Percentiles rank a stretch among this genome's conserved stretches.
Conservation (phyloP, 2,888 invertebrate species). For the Taenaris catops region DNA sequence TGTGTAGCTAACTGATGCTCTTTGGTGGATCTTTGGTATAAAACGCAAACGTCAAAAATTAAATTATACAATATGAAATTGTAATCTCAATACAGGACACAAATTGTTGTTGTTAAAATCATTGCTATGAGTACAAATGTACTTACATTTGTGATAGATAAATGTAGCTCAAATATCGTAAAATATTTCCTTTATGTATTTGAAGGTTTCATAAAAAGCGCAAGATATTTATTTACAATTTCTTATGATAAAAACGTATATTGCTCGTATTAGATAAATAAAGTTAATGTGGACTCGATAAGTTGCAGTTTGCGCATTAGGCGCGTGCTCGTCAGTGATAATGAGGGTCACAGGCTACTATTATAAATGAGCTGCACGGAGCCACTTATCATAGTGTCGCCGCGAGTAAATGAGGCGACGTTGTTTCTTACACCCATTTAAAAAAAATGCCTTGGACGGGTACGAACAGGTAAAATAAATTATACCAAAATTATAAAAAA, state of each 20-base stretch:
- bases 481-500: background rate
- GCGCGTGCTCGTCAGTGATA: constrained; percentile 67
- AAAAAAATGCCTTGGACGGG: constrained; percentile 74
- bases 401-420: constrained; percentile 51
- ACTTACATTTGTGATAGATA: too few species aligned
- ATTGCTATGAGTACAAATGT: too few species aligned
- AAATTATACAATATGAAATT: too few species aligned
- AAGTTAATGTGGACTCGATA: constrained; percentile 30
- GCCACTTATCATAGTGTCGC: constrained; percentile 42
- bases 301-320: constrained; percentile 36
- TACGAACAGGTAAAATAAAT: constrained; percentile 53
- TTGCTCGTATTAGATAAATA: constrained; percentile 16
- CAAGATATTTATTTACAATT: constrained; percentile 20
- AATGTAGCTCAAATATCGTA: too few species aligned
- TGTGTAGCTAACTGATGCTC: too few species aligned
- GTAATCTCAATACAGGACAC: too few species aligned
- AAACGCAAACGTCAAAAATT: too few species aligned
- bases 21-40: too few species aligned
- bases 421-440: constrained; percentile 61
- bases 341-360: constrained; percentile 58
- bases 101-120: too few species aligned
- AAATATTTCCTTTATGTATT: too few species aligned
- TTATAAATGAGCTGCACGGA: constrained; percentile 49
- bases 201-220: too few species aligned
- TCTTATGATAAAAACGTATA: constrained; percentile 13